Evolutionary conservation across 2,888 invertebrate species (phyloP), one percentile per base, ranked within the genome.

Genomic region (Hypomecis atomaria): DNA sequence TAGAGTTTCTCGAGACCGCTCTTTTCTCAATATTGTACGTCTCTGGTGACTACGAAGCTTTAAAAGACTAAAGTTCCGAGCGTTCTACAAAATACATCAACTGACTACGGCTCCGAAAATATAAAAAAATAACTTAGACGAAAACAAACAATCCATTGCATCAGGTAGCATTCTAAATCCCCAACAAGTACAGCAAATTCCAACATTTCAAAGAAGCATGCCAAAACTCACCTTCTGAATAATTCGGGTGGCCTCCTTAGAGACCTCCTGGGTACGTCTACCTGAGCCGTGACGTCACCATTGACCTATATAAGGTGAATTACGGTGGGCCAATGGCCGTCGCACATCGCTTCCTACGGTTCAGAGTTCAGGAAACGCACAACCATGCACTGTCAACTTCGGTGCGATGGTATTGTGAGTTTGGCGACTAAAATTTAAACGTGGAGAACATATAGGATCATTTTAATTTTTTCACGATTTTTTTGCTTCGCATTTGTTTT

Each of bases 271-370:
- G 53, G 58, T 65, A 65, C 60, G 71, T 43, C 47, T 64, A 62
- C 62, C 65, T 66, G 69, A 37, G 36, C 50, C 9, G 64, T 79
- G 79, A 81, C 78, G 81, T 79, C 77, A 78, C 56, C 38, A 6
- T 34, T 77, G 80, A 76, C 80, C 79, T 67, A 80, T 73, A 73
- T 80, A 66, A 69, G 73, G 43, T 57, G 55, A 59, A 49, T 59
- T 55, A 55, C 74, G 77, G 73, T 74, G 60, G 65, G 64, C 45
- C 79, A 73, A 72, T 74, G 78, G 59, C 73, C 78, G 71, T 70
- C 67, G 69, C 72, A 69, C 75, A 67, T 69, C 71, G 71, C 67
- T 73, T 72, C 71, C 71, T 67, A 62, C 70, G 58, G 67, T 66
- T 70, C 71, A 66, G 69, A 67, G 67, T 71, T 69, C 71, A 62